Conservation (phyloP, 1,140 invertebrate species). For the Drosophila miranda region DNA sequence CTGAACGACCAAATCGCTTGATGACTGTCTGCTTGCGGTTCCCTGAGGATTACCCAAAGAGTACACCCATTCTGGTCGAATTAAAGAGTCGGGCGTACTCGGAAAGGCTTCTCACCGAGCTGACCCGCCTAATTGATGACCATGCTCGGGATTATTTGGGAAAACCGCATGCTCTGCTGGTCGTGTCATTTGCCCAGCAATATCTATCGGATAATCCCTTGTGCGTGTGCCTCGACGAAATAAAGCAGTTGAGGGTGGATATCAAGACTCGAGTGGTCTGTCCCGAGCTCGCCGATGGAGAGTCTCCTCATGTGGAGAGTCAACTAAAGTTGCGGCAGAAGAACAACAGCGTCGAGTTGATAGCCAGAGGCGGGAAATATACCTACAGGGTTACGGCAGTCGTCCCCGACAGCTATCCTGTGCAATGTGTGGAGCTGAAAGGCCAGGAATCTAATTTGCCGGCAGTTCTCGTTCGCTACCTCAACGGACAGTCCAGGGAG, state of each 20-base stretch:
- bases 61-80: conserved; percentile 85
- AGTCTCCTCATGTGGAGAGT: conserved; percentile 13
- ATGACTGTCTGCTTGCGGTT: conserved; percentile 87
- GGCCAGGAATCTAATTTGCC: conserved; percentile 88
- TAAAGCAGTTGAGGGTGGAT: conserved; percentile 85
- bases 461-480: conserved; percentile 84
- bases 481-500: conserved; percentile 87
- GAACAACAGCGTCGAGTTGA: conserved; percentile 85
- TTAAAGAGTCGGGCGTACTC: conserved; percentile 89
- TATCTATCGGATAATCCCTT: conserved; percentile 89
- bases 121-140: conserved; percentile 87
- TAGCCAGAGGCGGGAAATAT: conserved; percentile 85
- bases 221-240: conserved; percentile 89
- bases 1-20: conserved; percentile 84
- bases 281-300: too few relatives aligned
- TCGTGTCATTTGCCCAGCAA: conserved; percentile 86
- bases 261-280: conserved; percentile 61
- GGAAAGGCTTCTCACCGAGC: conserved; percentile 85
- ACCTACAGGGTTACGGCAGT: conserved; percentile 85
- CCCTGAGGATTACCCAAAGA: conserved; percentile 85
- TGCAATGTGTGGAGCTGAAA: conserved; percentile 84
- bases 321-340: conserved; percentile 88
- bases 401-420: conserved; percentile 88
- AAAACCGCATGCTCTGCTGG: conserved; percentile 84
- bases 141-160: conserved; percentile 85